Conservation (phyloP, 2,113 vertebrate species). For the Aix galericulata region DNA sequence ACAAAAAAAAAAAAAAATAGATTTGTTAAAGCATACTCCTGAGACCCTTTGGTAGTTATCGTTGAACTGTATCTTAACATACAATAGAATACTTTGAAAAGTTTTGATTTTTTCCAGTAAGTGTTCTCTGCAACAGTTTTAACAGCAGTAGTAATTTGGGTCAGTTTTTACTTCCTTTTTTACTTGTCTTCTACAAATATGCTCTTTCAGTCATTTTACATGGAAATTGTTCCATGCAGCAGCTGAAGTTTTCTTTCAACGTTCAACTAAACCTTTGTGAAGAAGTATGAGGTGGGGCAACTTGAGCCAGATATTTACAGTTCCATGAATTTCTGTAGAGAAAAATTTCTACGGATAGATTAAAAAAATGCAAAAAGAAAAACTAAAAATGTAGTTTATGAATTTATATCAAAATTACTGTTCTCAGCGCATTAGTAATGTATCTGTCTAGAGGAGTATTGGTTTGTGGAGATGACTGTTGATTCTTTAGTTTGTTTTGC, state of each 20-base stretch:
- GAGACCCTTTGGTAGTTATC: not conserved
- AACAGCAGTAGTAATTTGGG: not conserved
- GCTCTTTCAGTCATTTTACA: not conserved
- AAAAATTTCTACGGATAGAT: not conserved
- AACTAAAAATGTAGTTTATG: not conserved
- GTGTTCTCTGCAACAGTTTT: not conserved
- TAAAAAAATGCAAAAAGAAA: not conserved
- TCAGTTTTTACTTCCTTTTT: not conserved
- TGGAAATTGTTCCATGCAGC: not conserved
- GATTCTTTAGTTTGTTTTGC: not conserved
- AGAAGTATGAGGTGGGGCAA: not conserved
- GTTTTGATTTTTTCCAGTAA: not conserved
- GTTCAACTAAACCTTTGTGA: not conserved
- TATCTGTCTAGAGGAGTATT: not conserved
- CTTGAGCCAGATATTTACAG: not conserved
- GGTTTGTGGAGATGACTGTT: not conserved
- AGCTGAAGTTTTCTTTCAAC: not conserved
- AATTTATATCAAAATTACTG: not conserved
- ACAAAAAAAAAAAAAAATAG: not conserved
- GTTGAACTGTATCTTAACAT: not conserved
- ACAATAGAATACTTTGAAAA: not conserved
- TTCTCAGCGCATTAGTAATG: not conserved
- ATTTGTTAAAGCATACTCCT: not conserved
- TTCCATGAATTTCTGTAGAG: not conserved
- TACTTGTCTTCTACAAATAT: not conserved